A percentile compares a stretch with the other conserved stretches of the same genome.
Evolutionary conservation across 2,113 vertebrate species (phyloP).

Genomic region (Epinephelus lanceolatus): DNA sequence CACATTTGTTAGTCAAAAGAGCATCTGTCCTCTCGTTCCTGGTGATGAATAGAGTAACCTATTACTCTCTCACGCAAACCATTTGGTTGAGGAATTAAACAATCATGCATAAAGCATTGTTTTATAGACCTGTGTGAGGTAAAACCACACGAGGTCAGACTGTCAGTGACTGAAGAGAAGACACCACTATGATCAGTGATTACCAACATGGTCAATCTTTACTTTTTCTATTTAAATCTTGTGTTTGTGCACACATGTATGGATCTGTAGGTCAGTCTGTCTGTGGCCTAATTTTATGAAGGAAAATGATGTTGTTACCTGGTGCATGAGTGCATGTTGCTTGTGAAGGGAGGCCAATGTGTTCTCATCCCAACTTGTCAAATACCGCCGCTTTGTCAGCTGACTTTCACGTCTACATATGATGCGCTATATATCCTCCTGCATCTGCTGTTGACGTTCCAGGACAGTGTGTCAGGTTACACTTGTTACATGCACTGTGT

Average conservation of each 20-base stretch:
- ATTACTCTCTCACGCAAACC: constrained; percentile 12
- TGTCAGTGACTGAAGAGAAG: background rate
- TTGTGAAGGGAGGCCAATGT: too few species aligned
- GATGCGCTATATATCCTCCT: too few species aligned
- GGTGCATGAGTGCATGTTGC: too few species aligned
- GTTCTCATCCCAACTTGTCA: too few species aligned
- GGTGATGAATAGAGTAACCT: background rate
- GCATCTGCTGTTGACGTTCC: too few species aligned
- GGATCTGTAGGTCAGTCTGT: background rate
- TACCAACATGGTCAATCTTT: background rate
- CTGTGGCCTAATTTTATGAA: background rate
- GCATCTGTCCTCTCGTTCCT: constrained; percentile 27
- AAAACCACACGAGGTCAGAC: background rate
- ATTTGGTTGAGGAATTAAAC: background rate
- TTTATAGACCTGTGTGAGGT: background rate
- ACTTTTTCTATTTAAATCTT: background rate
- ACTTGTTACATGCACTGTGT: too few species aligned
- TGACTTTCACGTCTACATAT: too few species aligned
- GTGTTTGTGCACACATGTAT: background rate
- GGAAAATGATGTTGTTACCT: too few species aligned
- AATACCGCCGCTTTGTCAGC: too few species aligned
- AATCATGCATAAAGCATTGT: constrained; percentile 8
- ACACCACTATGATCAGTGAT: background rate
- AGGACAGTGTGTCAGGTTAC: too few species aligned
- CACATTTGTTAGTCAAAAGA: constrained; percentile 73